Evolutionary conservation across 2,113 vertebrate species (phyloP).

Genomic region (Accipiter cooperii): DNA sequence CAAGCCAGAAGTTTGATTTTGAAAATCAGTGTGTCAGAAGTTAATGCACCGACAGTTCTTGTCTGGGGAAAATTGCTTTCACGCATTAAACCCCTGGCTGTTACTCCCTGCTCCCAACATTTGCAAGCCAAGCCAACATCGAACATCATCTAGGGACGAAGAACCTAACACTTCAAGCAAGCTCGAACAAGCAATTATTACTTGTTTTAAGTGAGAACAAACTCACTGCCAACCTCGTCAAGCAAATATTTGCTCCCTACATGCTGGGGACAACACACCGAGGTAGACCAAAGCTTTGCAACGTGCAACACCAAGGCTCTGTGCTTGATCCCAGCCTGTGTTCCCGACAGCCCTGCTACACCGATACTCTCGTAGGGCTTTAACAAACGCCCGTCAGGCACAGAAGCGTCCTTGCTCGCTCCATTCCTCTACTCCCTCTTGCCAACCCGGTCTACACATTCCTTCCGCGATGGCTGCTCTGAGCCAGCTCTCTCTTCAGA

Average conservation of each 20-base stretch:
- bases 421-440: not conserved
- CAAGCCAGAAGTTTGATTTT: not conserved
- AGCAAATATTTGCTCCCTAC: not conserved
- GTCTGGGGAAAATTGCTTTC: not conserved
- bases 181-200: not conserved
- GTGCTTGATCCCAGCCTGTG: fast-evolving
- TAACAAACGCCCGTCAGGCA: fast-evolving
- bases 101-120: not conserved
- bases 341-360: not conserved
- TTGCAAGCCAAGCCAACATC: not conserved
- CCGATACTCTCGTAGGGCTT: fast-evolving
- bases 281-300: not conserved
- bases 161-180: not conserved
- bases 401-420: not conserved
- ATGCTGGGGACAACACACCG: not conserved
- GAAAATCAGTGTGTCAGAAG: not conserved
- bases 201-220: not conserved
- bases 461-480: not conserved
- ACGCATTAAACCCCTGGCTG: not conserved
- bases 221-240: not conserved
- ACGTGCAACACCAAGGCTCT: not conserved
- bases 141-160: not conserved
- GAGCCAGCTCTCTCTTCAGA: not conserved
- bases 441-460: not conserved
- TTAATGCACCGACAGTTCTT: not conserved